Percentiles rank a stretch among this genome's conserved stretches.
Conservation (phyloP, 2,888 invertebrate species). For the Rhagonycha lutea region DNA sequence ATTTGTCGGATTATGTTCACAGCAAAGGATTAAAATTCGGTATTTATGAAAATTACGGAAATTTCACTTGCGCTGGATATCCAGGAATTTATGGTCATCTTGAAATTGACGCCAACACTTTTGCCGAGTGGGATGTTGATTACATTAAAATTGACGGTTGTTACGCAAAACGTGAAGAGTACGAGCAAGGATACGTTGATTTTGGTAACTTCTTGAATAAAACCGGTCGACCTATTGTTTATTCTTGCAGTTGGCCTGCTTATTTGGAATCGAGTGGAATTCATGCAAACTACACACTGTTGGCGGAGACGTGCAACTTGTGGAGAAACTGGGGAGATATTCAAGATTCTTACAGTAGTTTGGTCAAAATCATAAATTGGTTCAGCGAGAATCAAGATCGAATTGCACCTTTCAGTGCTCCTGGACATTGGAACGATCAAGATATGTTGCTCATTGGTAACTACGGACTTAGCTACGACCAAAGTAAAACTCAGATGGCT, state of each 20-base stretch:
- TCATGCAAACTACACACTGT: constrained; percentile 61
- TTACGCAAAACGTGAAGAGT: constrained; percentile 53
- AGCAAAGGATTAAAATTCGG: constrained; percentile 71
- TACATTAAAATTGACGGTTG: constrained; percentile 80
- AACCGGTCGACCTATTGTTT: constrained; percentile 73
- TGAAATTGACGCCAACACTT: constrained; percentile 66
- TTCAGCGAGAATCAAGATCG: constrained; percentile 63
- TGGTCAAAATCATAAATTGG: constrained; percentile 62
- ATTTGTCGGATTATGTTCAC: constrained; percentile 67
- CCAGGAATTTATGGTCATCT: constrained; percentile 69
- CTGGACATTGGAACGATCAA: constrained; percentile 72
- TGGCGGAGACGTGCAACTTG: constrained; percentile 63
- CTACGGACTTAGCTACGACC: constrained; percentile 63
- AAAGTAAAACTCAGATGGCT: constrained; percentile 70
- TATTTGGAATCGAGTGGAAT: constrained; percentile 63
- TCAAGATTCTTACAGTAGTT: constrained; percentile 62
- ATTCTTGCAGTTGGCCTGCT: constrained; percentile 81
- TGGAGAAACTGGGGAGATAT: constrained; percentile 70
- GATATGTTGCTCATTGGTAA: constrained; percentile 67
- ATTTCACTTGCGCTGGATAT: constrained; percentile 71
- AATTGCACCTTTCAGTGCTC: constrained; percentile 61
- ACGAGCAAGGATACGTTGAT: constrained; percentile 60
- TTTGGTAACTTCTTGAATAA: constrained; percentile 68
- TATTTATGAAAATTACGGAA: constrained; percentile 77
- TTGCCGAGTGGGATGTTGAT: constrained; percentile 75